Percentiles rank a stretch among this genome's conserved stretches.
phyloP scores from a whole-genome alignment of 2,113 vertebrate species.

The Arenaria interpres region DNA sequence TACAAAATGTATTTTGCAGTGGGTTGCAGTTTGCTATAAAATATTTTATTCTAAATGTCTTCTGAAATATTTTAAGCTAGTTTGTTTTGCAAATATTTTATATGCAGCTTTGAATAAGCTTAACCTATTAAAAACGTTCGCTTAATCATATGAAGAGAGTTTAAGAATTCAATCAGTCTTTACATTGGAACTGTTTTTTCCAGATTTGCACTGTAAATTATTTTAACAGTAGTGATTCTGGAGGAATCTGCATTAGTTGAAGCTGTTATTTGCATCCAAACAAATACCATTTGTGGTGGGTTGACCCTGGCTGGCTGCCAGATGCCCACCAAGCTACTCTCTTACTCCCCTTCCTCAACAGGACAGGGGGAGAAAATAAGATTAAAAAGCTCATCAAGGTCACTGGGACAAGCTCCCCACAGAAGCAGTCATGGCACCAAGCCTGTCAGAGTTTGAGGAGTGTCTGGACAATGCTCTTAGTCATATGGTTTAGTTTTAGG shows the following conservation, averaged over 20 bases:
- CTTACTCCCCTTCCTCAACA: not conserved
- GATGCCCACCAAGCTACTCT: not conserved
- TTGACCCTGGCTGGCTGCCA: not conserved
- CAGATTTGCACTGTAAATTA: not conserved
- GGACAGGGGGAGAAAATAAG: not conserved
- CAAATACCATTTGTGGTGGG: not conserved
- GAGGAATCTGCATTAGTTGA: not conserved
- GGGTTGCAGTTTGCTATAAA: not conserved
- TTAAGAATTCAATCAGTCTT: not conserved
- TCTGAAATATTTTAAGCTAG: not conserved
- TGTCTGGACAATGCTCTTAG: not conserved
- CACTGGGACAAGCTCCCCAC: not conserved
- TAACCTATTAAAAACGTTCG: not conserved
- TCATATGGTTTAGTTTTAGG: not conserved
- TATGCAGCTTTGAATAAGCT: not conserved
- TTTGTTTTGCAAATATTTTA: not conserved
- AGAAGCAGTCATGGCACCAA: not conserved
- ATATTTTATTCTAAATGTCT: not conserved
- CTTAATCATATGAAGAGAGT: not conserved
- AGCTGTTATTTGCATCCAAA: not conserved
- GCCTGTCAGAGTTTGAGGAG: not conserved
- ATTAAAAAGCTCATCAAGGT: not conserved
- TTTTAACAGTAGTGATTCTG: not conserved
- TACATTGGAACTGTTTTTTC: not conserved
- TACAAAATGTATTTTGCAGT: not conserved